Evolutionary conservation across 2,888 invertebrate genomes (phyloP).

Genomic region (Yponomeuta sedellus): DNA sequence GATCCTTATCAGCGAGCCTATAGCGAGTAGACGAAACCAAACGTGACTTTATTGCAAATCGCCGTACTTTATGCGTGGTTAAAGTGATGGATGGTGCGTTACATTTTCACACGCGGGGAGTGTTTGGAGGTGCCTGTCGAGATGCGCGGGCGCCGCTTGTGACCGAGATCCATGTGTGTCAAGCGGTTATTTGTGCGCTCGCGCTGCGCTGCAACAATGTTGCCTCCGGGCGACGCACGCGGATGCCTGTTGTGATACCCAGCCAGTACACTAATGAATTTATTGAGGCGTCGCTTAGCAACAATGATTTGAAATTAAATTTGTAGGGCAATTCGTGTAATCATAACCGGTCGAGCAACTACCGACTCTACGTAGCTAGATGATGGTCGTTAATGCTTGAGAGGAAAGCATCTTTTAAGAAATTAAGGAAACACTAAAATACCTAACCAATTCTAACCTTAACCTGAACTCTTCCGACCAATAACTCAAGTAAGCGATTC

Average conservation of each 20-base stretch:
- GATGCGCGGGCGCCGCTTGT: not conserved
- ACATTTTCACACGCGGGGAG: not conserved
- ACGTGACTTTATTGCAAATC: slow-evolving; percentile 10
- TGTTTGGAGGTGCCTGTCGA: not conserved
- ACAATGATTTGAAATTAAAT: not conserved
- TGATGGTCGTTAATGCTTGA: too few species aligned
- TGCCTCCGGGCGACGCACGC: not conserved
- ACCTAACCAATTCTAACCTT: too few species aligned
- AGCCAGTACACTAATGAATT: not conserved
- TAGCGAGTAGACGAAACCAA: not conserved
- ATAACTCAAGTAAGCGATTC: too few species aligned
- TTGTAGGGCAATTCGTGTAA: too few species aligned
- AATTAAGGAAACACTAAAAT: too few species aligned
- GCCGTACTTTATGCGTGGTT: not conserved
- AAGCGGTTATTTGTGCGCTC: not conserved
- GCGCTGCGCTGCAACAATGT: not conserved
- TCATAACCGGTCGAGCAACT: too few species aligned
- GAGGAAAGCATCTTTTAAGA: too few species aligned
- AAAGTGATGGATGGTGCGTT: not conserved
- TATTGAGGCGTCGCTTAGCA: not conserved
- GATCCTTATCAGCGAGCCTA: slow-evolving; percentile 8
- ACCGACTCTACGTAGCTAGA: too few species aligned
- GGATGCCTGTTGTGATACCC: not conserved
- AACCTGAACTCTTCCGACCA: too few species aligned
- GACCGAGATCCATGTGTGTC: not conserved